Conservation (phyloP, 2,113 vertebrate genomes). For the Coturnix japonica region DNA sequence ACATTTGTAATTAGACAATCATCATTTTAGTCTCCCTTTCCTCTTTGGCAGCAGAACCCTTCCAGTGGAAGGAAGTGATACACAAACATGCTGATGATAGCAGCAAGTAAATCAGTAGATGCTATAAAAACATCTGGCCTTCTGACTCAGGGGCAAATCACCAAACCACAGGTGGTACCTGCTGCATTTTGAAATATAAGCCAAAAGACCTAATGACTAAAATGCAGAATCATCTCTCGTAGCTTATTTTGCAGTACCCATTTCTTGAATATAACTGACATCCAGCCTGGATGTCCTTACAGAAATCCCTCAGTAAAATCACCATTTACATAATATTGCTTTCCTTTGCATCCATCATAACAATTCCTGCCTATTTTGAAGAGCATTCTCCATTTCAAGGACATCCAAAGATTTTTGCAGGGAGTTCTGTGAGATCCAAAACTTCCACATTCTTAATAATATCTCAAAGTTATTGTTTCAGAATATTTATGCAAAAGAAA, state of each 20-base stretch:
- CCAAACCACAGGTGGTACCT: background rate
- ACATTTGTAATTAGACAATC: background rate
- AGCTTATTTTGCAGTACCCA: background rate
- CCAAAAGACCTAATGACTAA: background rate
- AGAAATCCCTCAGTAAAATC: background rate
- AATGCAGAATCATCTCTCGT: background rate
- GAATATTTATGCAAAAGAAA: background rate
- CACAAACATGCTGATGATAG: background rate
- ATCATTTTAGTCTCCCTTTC: background rate
- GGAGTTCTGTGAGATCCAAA: background rate
- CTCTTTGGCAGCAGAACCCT: background rate
- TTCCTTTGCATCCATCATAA: background rate
- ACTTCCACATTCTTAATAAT: background rate
- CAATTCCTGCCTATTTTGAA: background rate
- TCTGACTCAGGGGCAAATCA: background rate
- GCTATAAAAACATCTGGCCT: background rate
- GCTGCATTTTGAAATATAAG: background rate
- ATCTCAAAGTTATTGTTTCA: background rate
- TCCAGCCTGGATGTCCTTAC: background rate
- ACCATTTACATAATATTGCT: background rate
- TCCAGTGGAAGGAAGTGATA: background rate
- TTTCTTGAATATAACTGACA: background rate
- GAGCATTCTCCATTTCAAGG: background rate
- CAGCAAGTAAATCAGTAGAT: fast-evolving
- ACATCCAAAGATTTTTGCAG: background rate